A percentile compares a stretch with the other conserved stretches of the same genome.
Conservation (phyloP, 2,797 vertebrate species). For the Esox lucius region DNA sequence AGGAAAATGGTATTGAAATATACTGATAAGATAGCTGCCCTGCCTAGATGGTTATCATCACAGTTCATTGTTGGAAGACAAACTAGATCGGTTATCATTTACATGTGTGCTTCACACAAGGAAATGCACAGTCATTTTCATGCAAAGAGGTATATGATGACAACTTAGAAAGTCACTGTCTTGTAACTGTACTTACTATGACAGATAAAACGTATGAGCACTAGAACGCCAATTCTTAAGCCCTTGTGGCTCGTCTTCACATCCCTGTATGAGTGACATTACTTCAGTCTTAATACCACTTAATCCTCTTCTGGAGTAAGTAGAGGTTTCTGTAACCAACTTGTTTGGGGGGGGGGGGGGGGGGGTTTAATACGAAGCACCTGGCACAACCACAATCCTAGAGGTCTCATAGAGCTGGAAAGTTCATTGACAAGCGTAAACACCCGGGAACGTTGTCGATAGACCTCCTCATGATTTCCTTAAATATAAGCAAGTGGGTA, state of each 20-base stretch:
- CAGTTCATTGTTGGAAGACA: constrained; percentile 42
- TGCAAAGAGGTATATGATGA: constrained; percentile 52
- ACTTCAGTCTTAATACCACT: not conserved
- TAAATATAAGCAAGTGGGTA: constrained; percentile 14
- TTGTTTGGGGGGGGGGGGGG: too few relatives aligned
- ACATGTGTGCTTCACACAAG: constrained; percentile 44
- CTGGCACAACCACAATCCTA: too few relatives aligned
- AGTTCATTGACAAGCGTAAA: not conserved
- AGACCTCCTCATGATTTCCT: not conserved
- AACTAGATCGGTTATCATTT: constrained; percentile 61
- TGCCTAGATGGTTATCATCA: constrained; percentile 37
- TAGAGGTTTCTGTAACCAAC: too few relatives aligned
- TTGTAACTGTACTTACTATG: not conserved
- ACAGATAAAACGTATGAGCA: not conserved
- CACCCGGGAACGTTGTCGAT: not conserved
- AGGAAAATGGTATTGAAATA: constrained; percentile 63
- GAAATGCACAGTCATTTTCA: constrained; percentile 33
- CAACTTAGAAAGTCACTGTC: constrained; percentile 35
- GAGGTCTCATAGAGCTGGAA: too few relatives aligned
- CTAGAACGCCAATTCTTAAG: not conserved
- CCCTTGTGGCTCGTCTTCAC: constrained; percentile 12
- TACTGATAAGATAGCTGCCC: constrained; percentile 27
- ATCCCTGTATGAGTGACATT: not conserved
- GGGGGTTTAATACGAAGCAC: too few relatives aligned
- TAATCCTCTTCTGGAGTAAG: too few relatives aligned